These are phyloP conservation scores for Lepidurus packardi DNA, from an alignment of 1,140 invertebrate species.

Conservation along the genomic window DNA sequence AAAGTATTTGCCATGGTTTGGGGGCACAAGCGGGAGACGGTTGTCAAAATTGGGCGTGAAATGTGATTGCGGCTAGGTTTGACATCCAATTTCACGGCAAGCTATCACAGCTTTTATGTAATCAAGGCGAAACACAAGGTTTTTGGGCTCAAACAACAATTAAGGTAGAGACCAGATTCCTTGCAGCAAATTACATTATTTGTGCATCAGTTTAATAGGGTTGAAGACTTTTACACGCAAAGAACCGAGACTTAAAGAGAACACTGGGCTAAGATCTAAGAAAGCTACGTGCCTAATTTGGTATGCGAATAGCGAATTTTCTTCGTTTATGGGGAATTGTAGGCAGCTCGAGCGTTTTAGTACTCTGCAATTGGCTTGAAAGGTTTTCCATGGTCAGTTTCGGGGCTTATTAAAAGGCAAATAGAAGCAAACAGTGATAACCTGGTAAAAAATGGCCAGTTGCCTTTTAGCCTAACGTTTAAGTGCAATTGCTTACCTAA, in stretches of 20 bases:
- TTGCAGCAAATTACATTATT: too few species aligned
- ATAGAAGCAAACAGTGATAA: neutral
- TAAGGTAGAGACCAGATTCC: too few species aligned
- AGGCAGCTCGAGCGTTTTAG: neutral
- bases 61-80: neutral
- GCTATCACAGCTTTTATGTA: neutral
- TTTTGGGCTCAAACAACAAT: too few species aligned
- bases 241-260: too few species aligned
- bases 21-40: neutral
- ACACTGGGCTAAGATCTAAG: too few species aligned
- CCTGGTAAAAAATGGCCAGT: neutral
- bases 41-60: neutral
- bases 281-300: neutral
- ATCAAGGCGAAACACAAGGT: neutral
- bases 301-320: neutral
- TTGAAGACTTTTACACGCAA: too few species aligned
- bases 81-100: neutral
- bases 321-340: neutral
- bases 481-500: neutral
- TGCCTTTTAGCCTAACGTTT: neutral
- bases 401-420: neutral
- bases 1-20: neutral
- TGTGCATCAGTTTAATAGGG: too few species aligned
- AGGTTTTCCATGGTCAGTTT: neutral
- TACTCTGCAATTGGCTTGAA: neutral